Percentiles rank a stretch among this genome's conserved stretches.
Conservation (phyloP, 2,888 invertebrate genomes). For the Aproaerema taeniolella region DNA sequence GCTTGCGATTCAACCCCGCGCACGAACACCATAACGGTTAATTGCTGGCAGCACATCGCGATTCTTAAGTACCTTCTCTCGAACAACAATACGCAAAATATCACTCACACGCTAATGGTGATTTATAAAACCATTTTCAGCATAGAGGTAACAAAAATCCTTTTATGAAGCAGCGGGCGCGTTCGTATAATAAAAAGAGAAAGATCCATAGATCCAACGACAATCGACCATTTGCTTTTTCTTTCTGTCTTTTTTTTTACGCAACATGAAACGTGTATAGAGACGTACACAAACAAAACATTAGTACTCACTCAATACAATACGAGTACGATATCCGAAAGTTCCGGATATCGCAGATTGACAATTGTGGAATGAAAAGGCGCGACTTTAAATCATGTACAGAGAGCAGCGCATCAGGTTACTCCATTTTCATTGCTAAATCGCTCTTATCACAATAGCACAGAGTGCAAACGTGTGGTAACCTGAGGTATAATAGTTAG, state of each 20-base stretch:
- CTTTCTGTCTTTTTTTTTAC: conserved; percentile 9
- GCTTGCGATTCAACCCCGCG: conserved; percentile 56
- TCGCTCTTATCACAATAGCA: too few relatives aligned
- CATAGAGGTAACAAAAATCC: conserved; percentile 40
- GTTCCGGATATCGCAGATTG: too few relatives aligned
- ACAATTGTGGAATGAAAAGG: too few relatives aligned
- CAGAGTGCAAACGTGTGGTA: too few relatives aligned
- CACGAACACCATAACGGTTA: conserved; percentile 53
- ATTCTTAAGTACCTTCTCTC: conserved; percentile 29
- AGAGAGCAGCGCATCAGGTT: too few relatives aligned
- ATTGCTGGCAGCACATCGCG: conserved; percentile 41
- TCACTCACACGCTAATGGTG: conserved; percentile 21
- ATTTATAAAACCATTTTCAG: conserved; percentile 27
- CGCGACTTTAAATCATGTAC: too few relatives aligned
- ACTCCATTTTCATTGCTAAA: too few relatives aligned
- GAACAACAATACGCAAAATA: conserved; percentile 35
- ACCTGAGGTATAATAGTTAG: too few relatives aligned
- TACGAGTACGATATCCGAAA: too few relatives aligned
- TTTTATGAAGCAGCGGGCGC: conserved; percentile 34
- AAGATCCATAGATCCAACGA: conserved; percentile 43
- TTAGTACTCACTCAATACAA: too few relatives aligned
- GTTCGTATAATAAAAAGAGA: conserved; percentile 52
- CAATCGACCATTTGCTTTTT: conserved; percentile 24
- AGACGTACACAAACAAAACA: not conserved
- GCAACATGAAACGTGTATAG: too few relatives aligned